Conservation (phyloP, 2,113 vertebrate species). For the Cinclus mexicanus region DNA sequence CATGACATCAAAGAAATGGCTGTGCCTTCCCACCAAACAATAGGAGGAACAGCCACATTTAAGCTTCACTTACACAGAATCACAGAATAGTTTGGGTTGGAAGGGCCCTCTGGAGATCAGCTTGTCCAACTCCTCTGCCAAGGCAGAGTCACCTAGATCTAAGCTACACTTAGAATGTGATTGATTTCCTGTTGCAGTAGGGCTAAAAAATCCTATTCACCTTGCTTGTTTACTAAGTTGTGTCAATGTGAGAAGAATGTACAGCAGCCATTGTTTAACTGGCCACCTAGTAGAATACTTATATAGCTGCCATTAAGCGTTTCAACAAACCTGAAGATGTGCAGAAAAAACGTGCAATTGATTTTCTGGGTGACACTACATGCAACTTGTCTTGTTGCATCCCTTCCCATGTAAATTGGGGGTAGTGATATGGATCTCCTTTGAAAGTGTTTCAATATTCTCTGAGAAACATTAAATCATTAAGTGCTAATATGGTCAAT, state of each 20-base stretch:
- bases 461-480: background rate
- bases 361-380: background rate
- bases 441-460: background rate
- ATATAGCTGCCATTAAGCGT: background rate
- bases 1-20: background rate
- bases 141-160: background rate
- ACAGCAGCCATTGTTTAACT: background rate
- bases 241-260: background rate
- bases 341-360: background rate
- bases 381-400: background rate
- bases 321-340: background rate
- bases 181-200: background rate
- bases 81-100: background rate
- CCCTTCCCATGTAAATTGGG: background rate
- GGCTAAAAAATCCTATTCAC: background rate
- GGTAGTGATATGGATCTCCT: background rate
- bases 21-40: background rate
- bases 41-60: background rate
- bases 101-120: background rate
- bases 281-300: background rate
- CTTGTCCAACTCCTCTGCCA: background rate
- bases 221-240: background rate
- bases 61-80: background rate
- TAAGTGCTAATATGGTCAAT: background rate
- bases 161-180: background rate